Conservation (phyloP, 1,140 invertebrate genomes). For the Rhynchophorus ferrugineus region DNA sequence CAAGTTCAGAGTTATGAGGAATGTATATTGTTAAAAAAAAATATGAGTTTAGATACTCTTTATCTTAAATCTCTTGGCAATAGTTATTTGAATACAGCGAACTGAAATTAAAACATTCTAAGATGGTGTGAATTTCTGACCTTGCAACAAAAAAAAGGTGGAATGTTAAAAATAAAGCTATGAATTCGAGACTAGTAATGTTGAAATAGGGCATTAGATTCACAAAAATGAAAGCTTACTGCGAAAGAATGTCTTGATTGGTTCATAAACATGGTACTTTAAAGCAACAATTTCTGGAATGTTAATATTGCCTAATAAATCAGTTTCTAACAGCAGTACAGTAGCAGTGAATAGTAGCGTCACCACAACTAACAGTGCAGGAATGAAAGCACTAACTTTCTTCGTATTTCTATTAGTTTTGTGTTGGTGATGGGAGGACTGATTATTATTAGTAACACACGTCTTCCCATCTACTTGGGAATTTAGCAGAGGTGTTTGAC, state of each 20-base stretch:
- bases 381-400: conserved; percentile 60
- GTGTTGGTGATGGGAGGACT: conserved; percentile 30
- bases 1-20: no score
- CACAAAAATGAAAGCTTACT: conserved; percentile 27
- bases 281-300: conserved; percentile 72
- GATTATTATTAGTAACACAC: conserved; percentile 33
- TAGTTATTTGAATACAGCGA: no score
- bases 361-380: conserved; percentile 61
- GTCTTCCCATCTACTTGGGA: conserved; percentile 34
- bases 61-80: no score
- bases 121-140: no score
- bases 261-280: conserved; percentile 72
- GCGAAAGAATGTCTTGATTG: conserved; percentile 65
- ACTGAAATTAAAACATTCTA: no score
- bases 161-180: no score
- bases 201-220: no score
- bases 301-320: conserved; percentile 60
- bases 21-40: no score
- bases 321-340: conserved; percentile 65
- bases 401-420: conserved; percentile 24
- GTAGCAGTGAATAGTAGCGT: conserved; percentile 56
- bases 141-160: no score
- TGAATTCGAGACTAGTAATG: no score
- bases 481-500: conserved; percentile 45
- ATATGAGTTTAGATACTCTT: no score